Evolutionary conservation across 2,888 invertebrate species (phyloP).

Genomic region (Artemia sp.): DNA sequence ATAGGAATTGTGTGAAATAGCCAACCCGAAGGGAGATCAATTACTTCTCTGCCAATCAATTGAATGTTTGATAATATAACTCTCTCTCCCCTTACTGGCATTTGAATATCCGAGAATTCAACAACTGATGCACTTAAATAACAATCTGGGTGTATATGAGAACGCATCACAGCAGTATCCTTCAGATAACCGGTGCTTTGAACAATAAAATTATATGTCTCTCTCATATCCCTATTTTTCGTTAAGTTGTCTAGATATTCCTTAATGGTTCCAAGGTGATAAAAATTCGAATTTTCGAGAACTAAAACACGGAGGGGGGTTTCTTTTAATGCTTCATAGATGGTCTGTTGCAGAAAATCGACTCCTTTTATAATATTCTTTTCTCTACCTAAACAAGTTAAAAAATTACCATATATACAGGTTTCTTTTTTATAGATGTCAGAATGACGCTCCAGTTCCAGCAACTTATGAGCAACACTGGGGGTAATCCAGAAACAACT

Average conservation of each 20-base stretch:
- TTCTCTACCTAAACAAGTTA: slow-evolving; percentile 30
- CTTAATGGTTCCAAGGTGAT: slow-evolving; percentile 34
- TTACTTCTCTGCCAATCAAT: slow-evolving; percentile 1
- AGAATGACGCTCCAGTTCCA: slow-evolving; percentile 28
- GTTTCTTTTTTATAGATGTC: slow-evolving; percentile 32
- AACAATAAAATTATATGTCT: neutral
- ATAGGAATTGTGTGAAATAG: slow-evolving; percentile 26
- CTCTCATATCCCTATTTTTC: neutral
- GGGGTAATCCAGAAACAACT: slow-evolving; percentile 34
- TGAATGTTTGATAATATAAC: neutral
- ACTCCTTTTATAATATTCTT: neutral
- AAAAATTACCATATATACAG: slow-evolving; percentile 36
- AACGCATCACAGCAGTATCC: neutral
- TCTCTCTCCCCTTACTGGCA: neutral
- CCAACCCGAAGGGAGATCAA: slow-evolving; percentile 25
- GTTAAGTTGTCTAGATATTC: slow-evolving; percentile 27
- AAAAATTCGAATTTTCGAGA: slow-evolving; percentile 28
- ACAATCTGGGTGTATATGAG: neutral
- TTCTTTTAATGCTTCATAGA: slow-evolving; percentile 5
- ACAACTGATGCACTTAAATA: neutral
- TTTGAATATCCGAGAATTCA: neutral
- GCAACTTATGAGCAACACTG: slow-evolving; percentile 30
- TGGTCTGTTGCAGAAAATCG: neutral
- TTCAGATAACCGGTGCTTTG: neutral
- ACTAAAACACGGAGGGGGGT: slow-evolving; percentile 20